phyloP scores from a whole-genome alignment of 2,888 invertebrate species.

The Caradrina clavipalpis region DNA sequence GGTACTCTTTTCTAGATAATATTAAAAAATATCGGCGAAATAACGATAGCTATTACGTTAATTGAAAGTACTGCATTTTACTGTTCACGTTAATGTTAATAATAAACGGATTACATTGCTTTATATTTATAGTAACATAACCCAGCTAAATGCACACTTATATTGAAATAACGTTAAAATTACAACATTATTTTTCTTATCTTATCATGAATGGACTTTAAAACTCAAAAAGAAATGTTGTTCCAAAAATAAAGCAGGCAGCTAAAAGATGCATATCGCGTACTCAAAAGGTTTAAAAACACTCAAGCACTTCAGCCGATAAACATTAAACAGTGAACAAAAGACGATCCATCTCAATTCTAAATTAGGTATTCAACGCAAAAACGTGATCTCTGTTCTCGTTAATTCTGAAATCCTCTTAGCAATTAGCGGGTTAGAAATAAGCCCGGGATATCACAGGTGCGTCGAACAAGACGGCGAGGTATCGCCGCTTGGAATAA shows the following conservation, averaged over 20 bases:
- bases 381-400: conserved; percentile 57
- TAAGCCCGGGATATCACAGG: conserved; percentile 56
- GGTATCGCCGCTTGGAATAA: conserved; percentile 50
- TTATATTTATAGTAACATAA: too few species aligned
- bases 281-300: conserved; percentile 8
- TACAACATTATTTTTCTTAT: too few species aligned
- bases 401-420: conserved; percentile 64
- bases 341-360: conserved; percentile 55
- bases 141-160: too few species aligned
- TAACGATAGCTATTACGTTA: too few species aligned
- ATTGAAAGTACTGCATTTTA: too few species aligned
- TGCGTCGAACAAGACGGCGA: conserved; percentile 56
- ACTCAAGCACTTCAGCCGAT: conserved; percentile 22
- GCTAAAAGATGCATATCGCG: neutral
- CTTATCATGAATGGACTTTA: too few species aligned
- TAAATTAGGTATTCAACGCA: conserved; percentile 52
- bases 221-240: too few species aligned
- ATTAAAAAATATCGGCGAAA: too few species aligned
- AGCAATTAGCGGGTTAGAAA: conserved; percentile 63
- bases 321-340: conserved; percentile 48
- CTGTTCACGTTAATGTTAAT: too few species aligned
- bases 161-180: too few species aligned
- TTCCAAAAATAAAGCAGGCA: neutral
- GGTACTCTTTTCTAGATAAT: too few species aligned
- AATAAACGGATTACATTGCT: too few species aligned